phyloP scores from a whole-genome alignment of 2,888 invertebrate genomes.

The Cantharis lateralis region DNA sequence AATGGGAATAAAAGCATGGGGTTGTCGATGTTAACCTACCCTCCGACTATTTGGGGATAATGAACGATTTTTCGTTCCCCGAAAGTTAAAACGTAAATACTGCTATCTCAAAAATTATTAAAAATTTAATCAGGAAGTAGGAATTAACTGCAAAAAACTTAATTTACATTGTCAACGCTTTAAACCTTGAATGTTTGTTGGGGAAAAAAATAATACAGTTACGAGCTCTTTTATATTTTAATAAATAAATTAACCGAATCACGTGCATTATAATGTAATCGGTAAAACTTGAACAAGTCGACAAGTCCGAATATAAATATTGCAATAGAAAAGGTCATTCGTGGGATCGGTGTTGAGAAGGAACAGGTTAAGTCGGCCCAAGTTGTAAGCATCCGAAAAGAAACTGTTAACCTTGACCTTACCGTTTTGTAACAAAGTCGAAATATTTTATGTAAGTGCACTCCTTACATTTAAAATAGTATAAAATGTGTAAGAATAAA shows the following conservation, averaged over 20 bases:
- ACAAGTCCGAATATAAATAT: background rate
- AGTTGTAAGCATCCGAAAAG: constrained; percentile 3
- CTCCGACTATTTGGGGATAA: background rate
- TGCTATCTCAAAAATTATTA: background rate
- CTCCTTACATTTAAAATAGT: background rate
- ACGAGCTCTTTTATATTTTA: background rate
- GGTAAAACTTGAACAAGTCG: background rate
- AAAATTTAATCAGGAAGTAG: background rate
- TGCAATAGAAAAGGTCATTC: background rate
- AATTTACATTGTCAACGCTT: background rate
- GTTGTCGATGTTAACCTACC: background rate
- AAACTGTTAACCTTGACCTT: background rate
- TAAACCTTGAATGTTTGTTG: background rate
- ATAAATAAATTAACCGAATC: background rate
- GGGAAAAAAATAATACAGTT: background rate
- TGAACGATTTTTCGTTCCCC: background rate
- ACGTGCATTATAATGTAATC: background rate
- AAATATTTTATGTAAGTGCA: background rate
- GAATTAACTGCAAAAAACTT: background rate
- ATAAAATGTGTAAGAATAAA: background rate
- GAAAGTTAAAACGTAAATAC: background rate
- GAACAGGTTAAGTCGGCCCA: constrained; percentile 22
- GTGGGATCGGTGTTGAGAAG: constrained; percentile 2
- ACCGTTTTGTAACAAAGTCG: background rate
- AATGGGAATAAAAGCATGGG: background rate